Evolutionary conservation across 2,113 vertebrate genomes (phyloP), one percentile per base, ranked within the genome.

Genomic region (Pomatorhinus ruficollis): DNA sequence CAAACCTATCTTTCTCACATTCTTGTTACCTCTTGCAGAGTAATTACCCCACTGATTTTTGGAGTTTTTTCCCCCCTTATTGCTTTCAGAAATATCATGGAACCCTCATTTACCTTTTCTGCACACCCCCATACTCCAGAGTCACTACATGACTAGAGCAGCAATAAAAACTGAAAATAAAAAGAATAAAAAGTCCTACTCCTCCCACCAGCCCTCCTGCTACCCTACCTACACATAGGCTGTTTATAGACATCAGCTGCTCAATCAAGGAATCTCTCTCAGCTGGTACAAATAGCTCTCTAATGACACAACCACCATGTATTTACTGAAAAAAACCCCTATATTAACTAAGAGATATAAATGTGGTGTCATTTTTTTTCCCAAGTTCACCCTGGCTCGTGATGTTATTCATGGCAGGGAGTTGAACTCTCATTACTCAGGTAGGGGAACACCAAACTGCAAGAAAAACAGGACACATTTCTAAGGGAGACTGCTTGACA

Each of bases 31-130:
- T 33, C 24, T 20, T 35, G 28, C 9, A 53, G 5, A 25, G 6
- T 22, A 66, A 79, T 2, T 28, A 33, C 3, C 1, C 6, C 42
- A 20, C 18, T 37, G 17, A 6, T 12, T 39, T 47, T 54, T 27
- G 4, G 18, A 18, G 9, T 0, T 2, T 22, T 40, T 16, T 11
- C 1, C 4, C 3, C 28, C 4, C 20, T 69, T 79, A 45, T 2
- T 54, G 16, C 8, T 84, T 84, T 87, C 39, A 66, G 39, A 71
- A 90, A 37, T 54, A 59, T 6, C 5, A 31, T 12, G 16, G 12
- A 76, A 53, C 5, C 76, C 30, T 28, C 23, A 57, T 25, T 31
- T 76, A 35, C 19, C 28, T 94, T 54, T 78, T 69, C 45, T 66
- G 47, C 45, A 53, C 35, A 35, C 49, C 28, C 28, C 7, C 20